These are phyloP conservation scores for Noctua janthina DNA, from an alignment of 2,888 invertebrate species.

Conservation along the genomic window DNA sequence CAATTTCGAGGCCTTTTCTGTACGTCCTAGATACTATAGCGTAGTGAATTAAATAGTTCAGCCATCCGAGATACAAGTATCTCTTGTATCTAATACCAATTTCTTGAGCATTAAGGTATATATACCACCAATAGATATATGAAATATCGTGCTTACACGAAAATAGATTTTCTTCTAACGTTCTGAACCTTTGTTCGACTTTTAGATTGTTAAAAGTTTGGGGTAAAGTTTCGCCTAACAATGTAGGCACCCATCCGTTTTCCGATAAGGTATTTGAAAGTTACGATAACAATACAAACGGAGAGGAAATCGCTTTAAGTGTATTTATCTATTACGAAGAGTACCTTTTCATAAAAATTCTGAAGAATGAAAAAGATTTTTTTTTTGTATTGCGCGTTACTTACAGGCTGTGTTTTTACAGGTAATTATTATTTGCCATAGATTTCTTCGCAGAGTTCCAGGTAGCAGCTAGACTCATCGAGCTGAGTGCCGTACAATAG, in stretches of 20 bases:
- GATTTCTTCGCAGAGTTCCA: not conserved
- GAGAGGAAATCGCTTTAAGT: slow-evolving; percentile 25
- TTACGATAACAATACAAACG: slow-evolving; percentile 47
- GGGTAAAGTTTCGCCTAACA: slow-evolving; percentile 40
- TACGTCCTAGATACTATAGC: not conserved
- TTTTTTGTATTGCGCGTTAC: not conserved
- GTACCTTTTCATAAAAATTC: not conserved
- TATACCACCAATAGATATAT: not conserved
- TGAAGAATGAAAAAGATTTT: not conserved
- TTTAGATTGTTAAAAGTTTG: slow-evolving; percentile 57
- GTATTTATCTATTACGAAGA: slow-evolving; percentile 30
- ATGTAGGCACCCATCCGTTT: slow-evolving; percentile 43
- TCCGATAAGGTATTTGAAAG: slow-evolving; percentile 46
- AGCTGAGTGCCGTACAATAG: not conserved
- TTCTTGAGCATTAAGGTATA: slow-evolving; percentile 1
- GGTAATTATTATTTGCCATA: not conserved
- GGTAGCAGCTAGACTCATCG: not conserved
- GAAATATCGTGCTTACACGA: slow-evolving; percentile 2
- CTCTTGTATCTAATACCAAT: not conserved
- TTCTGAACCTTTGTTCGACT: slow-evolving; percentile 36
- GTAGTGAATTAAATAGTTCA: slow-evolving; percentile 17
- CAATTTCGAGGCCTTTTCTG: slow-evolving; percentile 26
- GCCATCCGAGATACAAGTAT: not conserved
- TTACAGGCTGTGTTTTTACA: not conserved
- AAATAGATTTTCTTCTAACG: slow-evolving; percentile 31